Conservation (phyloP, 2,888 invertebrate species). For the Cheilosia variabilis region DNA sequence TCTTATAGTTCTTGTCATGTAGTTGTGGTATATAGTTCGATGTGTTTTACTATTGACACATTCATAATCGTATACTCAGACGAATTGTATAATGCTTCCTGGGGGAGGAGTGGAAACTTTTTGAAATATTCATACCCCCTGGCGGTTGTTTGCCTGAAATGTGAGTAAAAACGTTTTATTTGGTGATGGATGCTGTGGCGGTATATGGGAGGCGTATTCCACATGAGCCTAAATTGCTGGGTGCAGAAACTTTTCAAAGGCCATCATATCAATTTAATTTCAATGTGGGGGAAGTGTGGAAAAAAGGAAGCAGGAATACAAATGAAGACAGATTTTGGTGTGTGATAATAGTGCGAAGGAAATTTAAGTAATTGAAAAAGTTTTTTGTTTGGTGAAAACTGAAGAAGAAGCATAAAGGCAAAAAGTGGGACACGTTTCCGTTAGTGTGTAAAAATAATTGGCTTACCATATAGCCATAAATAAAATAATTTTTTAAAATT, state of each 20-base stretch:
- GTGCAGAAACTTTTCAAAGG: conserved; percentile 16
- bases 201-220: not conserved
- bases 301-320: not conserved
- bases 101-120: conserved; percentile 15
- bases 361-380: no score
- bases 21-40: conserved; percentile 8
- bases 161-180: conserved; percentile 12
- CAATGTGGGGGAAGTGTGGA: not conserved
- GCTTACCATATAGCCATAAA: no score
- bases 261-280: conserved; percentile 36
- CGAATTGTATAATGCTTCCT: conserved; percentile 1
- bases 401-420: no score
- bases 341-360: not conserved
- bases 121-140: conserved; percentile 29
- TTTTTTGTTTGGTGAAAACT: no score
- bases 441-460: no score
- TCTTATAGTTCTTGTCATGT: conserved; percentile 16
- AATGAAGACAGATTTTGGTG: not conserved
- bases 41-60: conserved; percentile 42
- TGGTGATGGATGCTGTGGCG: not conserved
- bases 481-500: no score
- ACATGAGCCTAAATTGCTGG: conserved; percentile 28
- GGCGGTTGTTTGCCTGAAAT: conserved; percentile 1
- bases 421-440: no score
- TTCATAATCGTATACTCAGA: conserved; percentile 26